Evolutionary conservation across 1,140 invertebrate species (phyloP), one percentile per base, ranked within the genome.

Genomic region (Triops longicaudatus): DNA sequence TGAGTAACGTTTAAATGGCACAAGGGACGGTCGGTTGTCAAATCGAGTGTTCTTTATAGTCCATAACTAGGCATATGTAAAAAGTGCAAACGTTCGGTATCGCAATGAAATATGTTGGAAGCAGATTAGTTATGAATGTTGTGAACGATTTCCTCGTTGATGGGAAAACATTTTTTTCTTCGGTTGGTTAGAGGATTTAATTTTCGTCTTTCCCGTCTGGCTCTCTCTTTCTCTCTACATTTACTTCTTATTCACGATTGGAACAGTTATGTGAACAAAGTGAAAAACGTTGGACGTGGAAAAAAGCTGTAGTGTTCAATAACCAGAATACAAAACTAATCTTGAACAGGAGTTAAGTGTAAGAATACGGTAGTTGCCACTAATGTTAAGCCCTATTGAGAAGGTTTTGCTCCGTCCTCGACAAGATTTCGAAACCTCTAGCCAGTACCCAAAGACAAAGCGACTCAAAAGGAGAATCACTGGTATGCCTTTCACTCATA

Each of bases 221-320:
- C 22, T 63, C 7, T 22, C 7, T 6, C 3, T 12, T 12, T 63
- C 50, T 63, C 44, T 63, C 50, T 17, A 22, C 17, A 10, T 63
- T 22, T 22, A 63, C 31, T 37, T 37, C 31, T 37, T 37, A 37
- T 37, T 37, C 31, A 7, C 31, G 17, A 63, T n/a, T 63, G 14
- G 10, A 63, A 63, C 50, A 63, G 50, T n/a, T 17, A 17, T 17
- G 22, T 5, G 22, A 63, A 22, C 14, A 63, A 22, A 63, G 6
- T n/a, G 22, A 63, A 17, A 22, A 63, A 63, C 14, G 50, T 63
- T 63, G 50, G 50, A 63, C 50, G 50, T 63, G 50, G 50, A 63
- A 63, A 37, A 37, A 63, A 63, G 50, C 50, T 63, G 50, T 63
- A 63, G 50, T 63, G 50, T 63, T 63, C n/a, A 63, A 63, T 63